Evolutionary conservation across 2,113 vertebrate species (phyloP).

Genomic region (Edolisoma coerulescens): DNA sequence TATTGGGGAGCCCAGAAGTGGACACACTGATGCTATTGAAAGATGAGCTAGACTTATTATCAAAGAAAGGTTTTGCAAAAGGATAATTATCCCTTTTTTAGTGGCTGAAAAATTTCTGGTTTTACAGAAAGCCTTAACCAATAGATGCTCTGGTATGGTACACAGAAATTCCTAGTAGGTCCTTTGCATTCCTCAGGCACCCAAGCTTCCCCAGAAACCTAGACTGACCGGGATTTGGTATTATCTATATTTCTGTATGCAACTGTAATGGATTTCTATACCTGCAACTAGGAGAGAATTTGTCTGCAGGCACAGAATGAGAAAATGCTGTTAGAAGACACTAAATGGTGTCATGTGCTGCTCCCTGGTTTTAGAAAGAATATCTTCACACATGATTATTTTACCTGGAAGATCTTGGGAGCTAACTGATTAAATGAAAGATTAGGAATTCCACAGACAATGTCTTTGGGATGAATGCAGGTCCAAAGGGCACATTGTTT

Average conservation of each 20-base stretch:
- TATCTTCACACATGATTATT: neutral
- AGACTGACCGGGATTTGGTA: neutral
- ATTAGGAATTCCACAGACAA: neutral
- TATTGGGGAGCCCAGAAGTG: neutral
- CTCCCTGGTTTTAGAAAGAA: neutral
- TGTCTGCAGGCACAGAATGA: neutral
- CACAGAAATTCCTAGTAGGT: neutral
- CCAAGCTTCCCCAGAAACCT: neutral
- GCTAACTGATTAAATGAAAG: neutral
- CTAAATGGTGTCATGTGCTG: neutral
- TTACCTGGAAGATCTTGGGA: neutral
- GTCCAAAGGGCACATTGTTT: neutral
- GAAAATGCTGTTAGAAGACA: neutral
- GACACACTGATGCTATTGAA: neutral
- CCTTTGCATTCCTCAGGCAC: neutral
- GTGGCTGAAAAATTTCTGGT: neutral
- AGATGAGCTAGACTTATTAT: neutral
- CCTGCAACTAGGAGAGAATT: neutral
- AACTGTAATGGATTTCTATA: neutral
- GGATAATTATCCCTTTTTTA: neutral
- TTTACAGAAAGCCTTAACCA: neutral
- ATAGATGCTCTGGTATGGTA: neutral
- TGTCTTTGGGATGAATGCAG: neutral
- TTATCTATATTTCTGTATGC: neutral
- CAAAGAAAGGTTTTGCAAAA: neutral